A percentile compares a stretch with the other conserved stretches of the same genome.
Evolutionary conservation across 2,113 vertebrate genomes (phyloP).

Genomic region (Percina caprodes): DNA sequence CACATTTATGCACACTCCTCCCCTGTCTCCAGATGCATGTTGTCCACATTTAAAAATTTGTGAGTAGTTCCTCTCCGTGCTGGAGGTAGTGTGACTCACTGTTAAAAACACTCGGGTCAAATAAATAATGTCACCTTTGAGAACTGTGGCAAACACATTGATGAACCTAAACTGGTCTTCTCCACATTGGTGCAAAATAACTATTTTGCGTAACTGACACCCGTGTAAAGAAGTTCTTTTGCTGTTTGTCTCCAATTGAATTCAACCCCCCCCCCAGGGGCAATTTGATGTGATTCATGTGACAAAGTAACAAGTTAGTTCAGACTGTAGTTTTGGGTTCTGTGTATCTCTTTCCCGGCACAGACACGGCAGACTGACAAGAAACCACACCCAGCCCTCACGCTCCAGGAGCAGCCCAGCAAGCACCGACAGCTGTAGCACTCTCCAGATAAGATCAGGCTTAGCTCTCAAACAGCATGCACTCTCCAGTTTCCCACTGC

Average conservation of each 20-base stretch:
- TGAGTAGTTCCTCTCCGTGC: conserved; percentile 43
- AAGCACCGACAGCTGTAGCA: conserved; percentile 58
- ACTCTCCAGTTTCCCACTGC: conserved; percentile 13
- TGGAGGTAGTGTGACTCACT: conserved; percentile 60
- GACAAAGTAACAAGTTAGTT: conserved; percentile 58
- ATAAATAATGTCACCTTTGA: conserved; percentile 70
- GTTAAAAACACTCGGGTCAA: conserved; percentile 50
- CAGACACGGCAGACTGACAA: conserved; percentile 46
- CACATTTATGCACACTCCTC: conserved; percentile 28
- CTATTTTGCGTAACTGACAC: conserved; percentile 28
- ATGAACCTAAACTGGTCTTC: conserved; percentile 26
- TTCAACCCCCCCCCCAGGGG: too few species aligned
- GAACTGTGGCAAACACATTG: conserved; percentile 37
- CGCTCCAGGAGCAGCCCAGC: conserved; percentile 42
- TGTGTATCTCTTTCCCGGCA: conserved; percentile 37
- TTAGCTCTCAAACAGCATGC: conserved; percentile 23
- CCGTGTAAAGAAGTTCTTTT: conserved; percentile 1
- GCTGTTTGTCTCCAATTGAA: conserved; percentile 1
- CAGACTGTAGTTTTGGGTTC: conserved; percentile 37
- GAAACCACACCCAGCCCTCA: conserved; percentile 74
- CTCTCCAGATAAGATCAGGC: conserved; percentile 70
- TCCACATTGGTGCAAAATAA: background rate
- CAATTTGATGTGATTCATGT: conserved; percentile 11
- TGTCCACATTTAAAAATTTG: conserved; percentile 38
- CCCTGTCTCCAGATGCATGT: conserved; percentile 15